Conservation (phyloP, 2,797 vertebrate species). For the Spondyliosoma cantharus region DNA sequence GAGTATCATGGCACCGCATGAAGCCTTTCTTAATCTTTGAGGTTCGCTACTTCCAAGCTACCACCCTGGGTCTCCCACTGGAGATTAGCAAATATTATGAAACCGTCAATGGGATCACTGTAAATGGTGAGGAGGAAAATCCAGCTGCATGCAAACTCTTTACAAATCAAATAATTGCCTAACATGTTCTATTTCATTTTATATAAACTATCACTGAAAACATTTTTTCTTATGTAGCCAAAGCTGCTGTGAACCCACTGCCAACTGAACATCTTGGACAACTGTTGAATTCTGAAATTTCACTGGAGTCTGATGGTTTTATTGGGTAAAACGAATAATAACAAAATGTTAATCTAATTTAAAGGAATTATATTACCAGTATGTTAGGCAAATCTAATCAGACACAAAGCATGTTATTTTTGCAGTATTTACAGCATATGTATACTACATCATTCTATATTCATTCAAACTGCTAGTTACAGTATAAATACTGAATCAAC, state of each 20-base stretch:
- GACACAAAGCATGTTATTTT: neutral
- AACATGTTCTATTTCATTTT: neutral
- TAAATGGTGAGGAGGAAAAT: slow-evolving; percentile 80
- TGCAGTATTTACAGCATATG: too few species aligned
- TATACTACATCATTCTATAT: too few species aligned
- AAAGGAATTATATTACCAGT: neutral
- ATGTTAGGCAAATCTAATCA: neutral
- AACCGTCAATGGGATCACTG: slow-evolving; percentile 69
- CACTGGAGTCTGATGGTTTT: slow-evolving; percentile 80
- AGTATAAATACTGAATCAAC: neutral
- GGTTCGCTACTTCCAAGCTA: slow-evolving; percentile 82
- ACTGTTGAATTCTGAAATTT: slow-evolving; percentile 79
- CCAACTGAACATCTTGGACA: slow-evolving; percentile 70
- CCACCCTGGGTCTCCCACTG: slow-evolving; percentile 83
- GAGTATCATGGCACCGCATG: slow-evolving; percentile 77
- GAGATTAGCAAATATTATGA: slow-evolving; percentile 86
- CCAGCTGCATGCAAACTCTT: neutral
- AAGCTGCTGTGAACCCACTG: slow-evolving; percentile 75
- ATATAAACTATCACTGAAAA: neutral
- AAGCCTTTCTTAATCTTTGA: slow-evolving; percentile 79
- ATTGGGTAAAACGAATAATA: slow-evolving; percentile 78
- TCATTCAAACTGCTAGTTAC: neutral
- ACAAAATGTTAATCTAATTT: neutral
- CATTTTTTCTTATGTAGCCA: slow-evolving; percentile 63
- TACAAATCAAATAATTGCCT: neutral